These are phyloP conservation scores for Corydoras maculifer DNA, from an alignment of 2,113 vertebrate genomes.

Conservation along the genomic window DNA sequence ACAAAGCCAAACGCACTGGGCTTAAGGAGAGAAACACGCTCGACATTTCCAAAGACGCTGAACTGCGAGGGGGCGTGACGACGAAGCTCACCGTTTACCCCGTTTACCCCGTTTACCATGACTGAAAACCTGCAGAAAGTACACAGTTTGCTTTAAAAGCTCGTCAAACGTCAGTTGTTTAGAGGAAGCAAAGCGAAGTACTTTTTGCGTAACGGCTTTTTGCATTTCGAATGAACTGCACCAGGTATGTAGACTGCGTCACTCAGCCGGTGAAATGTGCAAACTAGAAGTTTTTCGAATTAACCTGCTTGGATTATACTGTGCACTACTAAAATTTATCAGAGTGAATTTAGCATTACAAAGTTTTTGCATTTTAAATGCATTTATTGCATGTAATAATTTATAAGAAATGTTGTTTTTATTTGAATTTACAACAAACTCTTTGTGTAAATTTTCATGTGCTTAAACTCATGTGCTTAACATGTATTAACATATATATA, in stretches of 20 bases:
- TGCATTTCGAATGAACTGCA: conserved; percentile 47
- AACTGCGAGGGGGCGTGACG: conserved; percentile 34
- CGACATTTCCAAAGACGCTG: conserved; percentile 16
- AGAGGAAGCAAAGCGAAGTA: background rate
- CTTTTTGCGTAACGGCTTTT: background rate
- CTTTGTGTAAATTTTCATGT: too few species aligned
- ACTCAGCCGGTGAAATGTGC: background rate
- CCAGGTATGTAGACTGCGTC: conserved; percentile 52
- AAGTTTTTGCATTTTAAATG: too few species aligned
- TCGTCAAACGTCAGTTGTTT: too few species aligned
- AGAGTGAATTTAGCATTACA: too few species aligned
- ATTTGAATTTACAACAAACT: too few species aligned
- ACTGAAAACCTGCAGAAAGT: background rate
- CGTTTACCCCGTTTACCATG: background rate
- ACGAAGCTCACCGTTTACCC: background rate
- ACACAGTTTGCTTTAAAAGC: background rate
- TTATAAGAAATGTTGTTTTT: too few species aligned
- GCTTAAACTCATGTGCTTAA: too few species aligned
- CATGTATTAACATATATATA: too few species aligned
- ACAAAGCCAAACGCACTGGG: conserved; percentile 17
- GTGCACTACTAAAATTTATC: too few species aligned
- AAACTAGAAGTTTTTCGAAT: background rate
- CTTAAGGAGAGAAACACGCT: conserved; percentile 9
- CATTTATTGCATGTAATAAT: too few species aligned
- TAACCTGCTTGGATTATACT: background rate